These are phyloP conservation scores for Isotomurus palustris DNA, from an alignment of 2,888 invertebrate species.

Conservation along the genomic window DNA sequence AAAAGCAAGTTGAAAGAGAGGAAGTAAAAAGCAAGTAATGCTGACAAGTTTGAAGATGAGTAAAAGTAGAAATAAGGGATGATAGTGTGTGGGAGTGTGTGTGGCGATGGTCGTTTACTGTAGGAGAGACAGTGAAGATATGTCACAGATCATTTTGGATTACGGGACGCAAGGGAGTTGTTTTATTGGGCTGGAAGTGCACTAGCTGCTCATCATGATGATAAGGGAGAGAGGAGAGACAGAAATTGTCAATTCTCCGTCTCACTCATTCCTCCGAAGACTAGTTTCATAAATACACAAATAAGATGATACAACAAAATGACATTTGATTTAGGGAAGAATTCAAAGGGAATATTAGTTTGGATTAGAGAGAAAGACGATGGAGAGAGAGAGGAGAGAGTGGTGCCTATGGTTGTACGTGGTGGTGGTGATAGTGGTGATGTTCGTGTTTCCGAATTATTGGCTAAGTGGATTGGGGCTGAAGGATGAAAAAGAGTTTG, in stretches of 20 bases:
- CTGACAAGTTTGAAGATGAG: no score
- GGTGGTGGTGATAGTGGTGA: background rate
- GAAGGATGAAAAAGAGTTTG: background rate
- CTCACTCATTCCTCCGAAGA: background rate
- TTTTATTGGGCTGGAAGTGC: slow-evolving; percentile 13
- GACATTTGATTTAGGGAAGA: background rate
- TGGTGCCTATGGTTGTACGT: background rate
- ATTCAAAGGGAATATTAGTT: background rate
- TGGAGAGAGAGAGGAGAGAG: no score
- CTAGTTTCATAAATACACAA: background rate
- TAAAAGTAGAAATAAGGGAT: no score
- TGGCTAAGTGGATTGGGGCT: background rate
- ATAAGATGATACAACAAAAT: no score
- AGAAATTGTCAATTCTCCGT: slow-evolving; percentile 10
- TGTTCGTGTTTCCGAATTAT: background rate
- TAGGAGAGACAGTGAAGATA: slow-evolving; percentile 1
- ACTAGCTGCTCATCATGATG: no score
- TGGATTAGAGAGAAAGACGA: background rate
- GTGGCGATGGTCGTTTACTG: no score
- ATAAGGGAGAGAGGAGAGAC: slow-evolving; percentile 3
- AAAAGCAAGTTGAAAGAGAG: no score
- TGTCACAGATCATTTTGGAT: slow-evolving; percentile 12
- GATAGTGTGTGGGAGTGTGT: no score
- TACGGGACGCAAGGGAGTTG: slow-evolving; percentile 13
- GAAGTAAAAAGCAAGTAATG: no score